A percentile compares a stretch with the other conserved stretches of the same genome.
Conservation (phyloP, 2,113 vertebrate genomes). For the Cyanoliseus patagonus region DNA sequence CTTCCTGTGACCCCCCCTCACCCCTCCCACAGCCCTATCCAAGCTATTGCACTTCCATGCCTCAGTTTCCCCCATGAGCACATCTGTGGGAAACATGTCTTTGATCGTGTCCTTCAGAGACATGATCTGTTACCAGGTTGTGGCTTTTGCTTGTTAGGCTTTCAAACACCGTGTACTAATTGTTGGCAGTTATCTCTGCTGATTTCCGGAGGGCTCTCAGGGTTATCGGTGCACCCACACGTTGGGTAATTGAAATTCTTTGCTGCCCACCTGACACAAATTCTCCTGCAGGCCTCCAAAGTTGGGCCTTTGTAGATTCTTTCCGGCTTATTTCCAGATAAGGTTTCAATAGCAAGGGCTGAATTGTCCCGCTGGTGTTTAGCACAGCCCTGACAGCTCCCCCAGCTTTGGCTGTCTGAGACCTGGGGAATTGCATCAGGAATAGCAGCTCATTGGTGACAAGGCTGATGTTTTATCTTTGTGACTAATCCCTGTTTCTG, state of each 20-base stretch:
- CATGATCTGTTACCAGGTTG: background rate
- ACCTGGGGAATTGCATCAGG: background rate
- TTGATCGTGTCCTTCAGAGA: background rate
- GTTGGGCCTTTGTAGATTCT: background rate
- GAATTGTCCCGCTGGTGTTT: background rate
- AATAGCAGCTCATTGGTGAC: background rate
- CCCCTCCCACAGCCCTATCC: background rate
- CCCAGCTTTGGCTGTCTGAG: background rate
- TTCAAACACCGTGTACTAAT: rapidly evolving
- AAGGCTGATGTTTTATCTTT: constrained; percentile 2
- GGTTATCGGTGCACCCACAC: background rate
- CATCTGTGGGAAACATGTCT: rapidly evolving
- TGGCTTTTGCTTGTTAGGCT: background rate
- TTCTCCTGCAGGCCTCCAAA: background rate
- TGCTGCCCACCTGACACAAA: background rate
- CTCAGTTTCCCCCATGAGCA: background rate
- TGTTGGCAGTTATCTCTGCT: background rate
- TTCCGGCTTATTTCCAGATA: background rate
- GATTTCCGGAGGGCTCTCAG: background rate
- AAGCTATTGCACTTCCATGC: background rate
- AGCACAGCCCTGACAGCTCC: background rate
- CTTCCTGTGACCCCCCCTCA: background rate
- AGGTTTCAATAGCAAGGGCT: background rate
- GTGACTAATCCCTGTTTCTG: constrained; percentile 47
- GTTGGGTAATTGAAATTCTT: background rate